Conservation (phyloP, 2,888 invertebrate species). For the Byasa hedistus region DNA sequence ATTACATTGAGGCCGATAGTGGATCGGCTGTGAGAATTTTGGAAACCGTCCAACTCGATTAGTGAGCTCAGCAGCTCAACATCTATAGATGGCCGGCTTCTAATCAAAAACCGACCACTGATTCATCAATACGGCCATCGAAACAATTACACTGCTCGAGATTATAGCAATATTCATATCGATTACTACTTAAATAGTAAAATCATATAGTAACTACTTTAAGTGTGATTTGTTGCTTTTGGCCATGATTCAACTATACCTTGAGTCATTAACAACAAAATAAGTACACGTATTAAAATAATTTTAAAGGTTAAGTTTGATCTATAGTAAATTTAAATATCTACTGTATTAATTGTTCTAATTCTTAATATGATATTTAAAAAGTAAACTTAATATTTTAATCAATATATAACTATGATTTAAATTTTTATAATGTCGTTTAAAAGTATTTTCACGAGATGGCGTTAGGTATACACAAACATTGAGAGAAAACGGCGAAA, state of each 20-base stretch:
- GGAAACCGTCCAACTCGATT: slow-evolving; percentile 68
- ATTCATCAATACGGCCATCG: slow-evolving; percentile 45
- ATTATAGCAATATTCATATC: not conserved
- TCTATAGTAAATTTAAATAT: too few species aligned
- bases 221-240: too few species aligned
- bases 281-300: too few species aligned
- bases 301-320: too few species aligned
- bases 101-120: slow-evolving; percentile 47
- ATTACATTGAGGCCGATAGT: slow-evolving; percentile 62
- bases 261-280: too few species aligned
- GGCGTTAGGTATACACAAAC: slow-evolving; percentile 61
- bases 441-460: slow-evolving; percentile 58
- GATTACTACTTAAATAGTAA: not conserved
- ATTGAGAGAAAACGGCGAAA: slow-evolving; percentile 74
- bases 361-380: too few species aligned
- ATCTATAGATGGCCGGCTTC: slow-evolving; percentile 41
- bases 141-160: slow-evolving; percentile 30
- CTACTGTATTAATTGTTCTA: too few species aligned
- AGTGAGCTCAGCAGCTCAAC: slow-evolving; percentile 46
- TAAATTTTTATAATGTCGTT: slow-evolving; percentile 44
- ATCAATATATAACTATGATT: slow-evolving; percentile 28
- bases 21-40: slow-evolving; percentile 52
- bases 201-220: too few species aligned
- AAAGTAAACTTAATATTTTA: slow-evolving; percentile 33
- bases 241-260: too few species aligned